A percentile compares a stretch with the other conserved stretches of the same genome.
These are phyloP conservation scores for Ptychoptera albimana DNA, from an alignment of 2,888 invertebrate species.

Conservation along the genomic window DNA sequence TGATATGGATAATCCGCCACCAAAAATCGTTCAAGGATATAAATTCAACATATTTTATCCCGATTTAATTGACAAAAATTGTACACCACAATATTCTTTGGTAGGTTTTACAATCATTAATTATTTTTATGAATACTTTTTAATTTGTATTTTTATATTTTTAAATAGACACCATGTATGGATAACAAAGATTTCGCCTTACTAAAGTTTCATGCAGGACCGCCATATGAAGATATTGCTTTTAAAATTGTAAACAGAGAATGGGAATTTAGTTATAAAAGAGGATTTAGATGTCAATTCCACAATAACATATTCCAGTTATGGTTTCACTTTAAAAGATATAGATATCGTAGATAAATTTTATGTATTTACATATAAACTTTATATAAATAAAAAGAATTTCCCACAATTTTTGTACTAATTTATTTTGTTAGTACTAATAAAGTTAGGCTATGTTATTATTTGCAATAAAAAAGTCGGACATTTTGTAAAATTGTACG, in stretches of 20 bases:
- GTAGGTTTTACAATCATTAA: conserved; percentile 32
- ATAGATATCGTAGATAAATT: conserved; percentile 70
- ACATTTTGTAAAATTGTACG: too few species aligned
- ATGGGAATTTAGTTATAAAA: conserved; percentile 98
- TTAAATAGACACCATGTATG: conserved; percentile 63
- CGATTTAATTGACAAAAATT: conserved; percentile 85
- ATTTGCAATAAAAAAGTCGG: too few species aligned
- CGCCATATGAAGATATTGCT: conserved; percentile 98
- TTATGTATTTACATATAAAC: not conserved
- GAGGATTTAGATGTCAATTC: conserved; percentile 97
- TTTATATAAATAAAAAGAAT: too few species aligned
- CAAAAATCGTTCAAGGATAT: conserved; percentile 99
- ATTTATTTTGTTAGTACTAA: too few species aligned
- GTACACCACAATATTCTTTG: conserved; percentile 86
- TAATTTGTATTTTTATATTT: conserved; percentile 7
- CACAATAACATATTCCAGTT: conserved; percentile 99
- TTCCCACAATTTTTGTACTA: too few species aligned
- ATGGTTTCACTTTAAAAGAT: conserved; percentile 99
- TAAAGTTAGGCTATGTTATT: too few species aligned
- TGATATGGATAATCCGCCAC: conserved; percentile 99
- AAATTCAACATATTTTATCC: conserved; percentile 99
- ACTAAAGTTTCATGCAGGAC: conserved; percentile 91
- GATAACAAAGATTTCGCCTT: conserved; percentile 93
- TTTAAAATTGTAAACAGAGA: conserved; percentile 98
- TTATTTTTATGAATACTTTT: not conserved